These are phyloP conservation scores for rat (Rattus norvegicus) DNA, from an alignment of 2,113 vertebrate species.

Conservation along the genomic window DNA sequence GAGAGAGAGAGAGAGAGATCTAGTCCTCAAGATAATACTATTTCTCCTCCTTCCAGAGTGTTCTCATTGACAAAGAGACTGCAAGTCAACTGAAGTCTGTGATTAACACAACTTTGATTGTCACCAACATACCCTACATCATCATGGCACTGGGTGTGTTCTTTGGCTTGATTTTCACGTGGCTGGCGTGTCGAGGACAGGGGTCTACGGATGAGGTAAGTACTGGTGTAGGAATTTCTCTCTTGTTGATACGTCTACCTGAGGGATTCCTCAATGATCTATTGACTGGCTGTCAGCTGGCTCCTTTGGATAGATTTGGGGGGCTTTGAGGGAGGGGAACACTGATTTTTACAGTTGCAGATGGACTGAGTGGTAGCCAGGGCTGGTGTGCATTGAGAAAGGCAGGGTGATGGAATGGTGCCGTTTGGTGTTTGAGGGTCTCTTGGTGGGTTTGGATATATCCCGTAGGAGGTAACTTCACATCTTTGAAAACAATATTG, in stretches of 20 bases:
- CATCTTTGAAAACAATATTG: conserved; percentile 6
- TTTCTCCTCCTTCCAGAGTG: conserved; percentile 86
- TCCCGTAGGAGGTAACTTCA: neutral
- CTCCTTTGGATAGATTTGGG: neutral
- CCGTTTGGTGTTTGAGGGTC: neutral
- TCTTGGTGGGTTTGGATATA: neutral
- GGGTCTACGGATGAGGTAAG: conserved; percentile 89
- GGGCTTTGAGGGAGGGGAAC: neutral
- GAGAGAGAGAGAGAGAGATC: neutral
- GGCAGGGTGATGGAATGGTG: neutral
- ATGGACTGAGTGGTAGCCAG: neutral
- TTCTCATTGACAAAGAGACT: conserved; percentile 91
- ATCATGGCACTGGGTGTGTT: conserved; percentile 92
- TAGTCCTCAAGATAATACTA: neutral
- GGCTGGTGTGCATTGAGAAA: neutral
- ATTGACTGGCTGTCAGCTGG: neutral
- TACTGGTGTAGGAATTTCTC: neutral
- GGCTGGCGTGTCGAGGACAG: conserved; percentile 89
- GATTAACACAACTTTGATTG: conserved; percentile 84
- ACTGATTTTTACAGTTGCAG: neutral
- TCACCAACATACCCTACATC: conserved; percentile 93
- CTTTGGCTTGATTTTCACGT: conserved; percentile 90
- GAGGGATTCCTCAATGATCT: neutral
- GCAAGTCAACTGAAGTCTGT: conserved; percentile 85
- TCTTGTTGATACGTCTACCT: neutral